Conservation (phyloP, 1,140 invertebrate genomes). For the Akabosia matsudoensis region DNA sequence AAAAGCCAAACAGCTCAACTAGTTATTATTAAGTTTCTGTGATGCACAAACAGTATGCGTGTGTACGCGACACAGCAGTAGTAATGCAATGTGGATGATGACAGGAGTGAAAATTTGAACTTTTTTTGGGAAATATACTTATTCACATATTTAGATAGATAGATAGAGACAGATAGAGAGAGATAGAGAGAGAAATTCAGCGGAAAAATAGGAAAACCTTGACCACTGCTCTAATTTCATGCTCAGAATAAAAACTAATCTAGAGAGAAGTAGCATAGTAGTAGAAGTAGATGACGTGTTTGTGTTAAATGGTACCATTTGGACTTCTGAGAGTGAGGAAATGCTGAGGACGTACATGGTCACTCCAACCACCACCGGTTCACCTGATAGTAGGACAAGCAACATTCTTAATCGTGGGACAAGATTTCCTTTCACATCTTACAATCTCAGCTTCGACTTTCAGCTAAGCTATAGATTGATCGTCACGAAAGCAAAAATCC, state of each 20-base stretch:
- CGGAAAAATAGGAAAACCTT: not conserved
- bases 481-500: too few species aligned
- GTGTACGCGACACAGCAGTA: too few species aligned
- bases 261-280: too few species aligned
- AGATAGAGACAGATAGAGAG: not conserved
- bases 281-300: conserved; percentile 27
- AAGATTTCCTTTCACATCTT: too few species aligned
- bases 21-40: too few species aligned
- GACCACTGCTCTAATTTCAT: conserved; percentile 23
- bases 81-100: too few species aligned
- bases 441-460: too few species aligned
- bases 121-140: not conserved
- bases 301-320: conserved; percentile 74
- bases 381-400: conserved; percentile 36
- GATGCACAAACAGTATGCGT: too few species aligned
- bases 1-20: too few species aligned
- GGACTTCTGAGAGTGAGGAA: conserved; percentile 97
- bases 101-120: too few species aligned
- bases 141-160: not conserved
- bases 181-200: not conserved
- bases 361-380: conserved; percentile 47
- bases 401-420: conserved; percentile 11
- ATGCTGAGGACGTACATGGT: conserved; percentile 98
- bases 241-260: conserved; percentile 3
- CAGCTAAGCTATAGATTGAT: not conserved